Evolutionary conservation across 2,888 invertebrate genomes (phyloP), one percentile per base, ranked within the genome.

Genomic region (Stomorhina lunata): DNA sequence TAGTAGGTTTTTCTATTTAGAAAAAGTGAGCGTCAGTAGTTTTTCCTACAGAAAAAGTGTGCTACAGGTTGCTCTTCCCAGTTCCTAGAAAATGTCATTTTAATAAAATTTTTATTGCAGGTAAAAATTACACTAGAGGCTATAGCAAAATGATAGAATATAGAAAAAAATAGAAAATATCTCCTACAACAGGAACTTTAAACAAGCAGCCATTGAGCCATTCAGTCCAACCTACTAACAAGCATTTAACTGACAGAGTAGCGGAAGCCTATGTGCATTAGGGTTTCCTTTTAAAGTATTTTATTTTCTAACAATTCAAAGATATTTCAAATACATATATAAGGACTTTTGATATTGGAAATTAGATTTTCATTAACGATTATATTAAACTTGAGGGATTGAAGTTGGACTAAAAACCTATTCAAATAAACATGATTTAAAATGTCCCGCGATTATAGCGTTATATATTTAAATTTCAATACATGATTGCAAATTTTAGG

Each of bases 21-120:
- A n/a, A n/a, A n/a, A n/a, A n/a, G n/a, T n/a, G n/a, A n/a, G n/a
- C n/a, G n/a, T n/a, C n/a, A n/a, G n/a, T n/a, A n/a, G n/a, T n/a
- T n/a, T n/a, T n/a, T n/a, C n/a, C 43, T 12, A 22, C 15, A 61
- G 27, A 15, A n/a, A 10, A 0, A 20, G n/a, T 27, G 27, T 4
- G 2, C n/a, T 10, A 45, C 32, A 57, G 48, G 25, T 76, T 48
- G 65, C 6, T 32, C 50, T 7, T 34, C 10, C 25, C 77, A 45
- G 71, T 53, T 20, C 7, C 7, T 55, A 48, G 29, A 75, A 78
- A 79, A 45, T 82, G 69, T 66, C 71, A 79, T 75, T 75, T 79
- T 65, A 69, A 79, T 82, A 75, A 82, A 79, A 78, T 48, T 79
- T 78, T 75, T 65, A 79, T 79, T 79, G 50, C 78, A 75, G 81